Base-by-base conservation (phyloP, 1,140 invertebrate species). In the Sycophila sp. region DNA sequence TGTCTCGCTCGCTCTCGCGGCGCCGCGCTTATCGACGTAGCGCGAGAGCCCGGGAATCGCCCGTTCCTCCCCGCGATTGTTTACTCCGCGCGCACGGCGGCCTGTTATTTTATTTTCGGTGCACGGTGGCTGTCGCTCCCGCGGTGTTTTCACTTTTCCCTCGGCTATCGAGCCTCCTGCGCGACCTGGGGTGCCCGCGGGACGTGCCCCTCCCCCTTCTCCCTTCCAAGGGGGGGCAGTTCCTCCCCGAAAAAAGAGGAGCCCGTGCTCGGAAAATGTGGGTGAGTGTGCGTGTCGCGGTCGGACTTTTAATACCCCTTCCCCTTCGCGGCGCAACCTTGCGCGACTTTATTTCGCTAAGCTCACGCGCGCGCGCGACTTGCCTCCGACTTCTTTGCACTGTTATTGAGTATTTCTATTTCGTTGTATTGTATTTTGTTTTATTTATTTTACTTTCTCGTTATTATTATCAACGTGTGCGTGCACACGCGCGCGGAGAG, bases 311-410 rank as follows among this genome's bases (percentile, higher is more conserved):
- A 5, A 4, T 13, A 5, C 42, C 22, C 40, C 38, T 49, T 26
- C 28, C 10, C 24, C 3, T 30, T 28, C 11, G 32, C 28, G 42
- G 13, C 42, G 49, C 66, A 68, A 60, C 66, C 55, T 59, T 68
- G 55, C 66, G 42, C 66, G 66, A 68, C 32, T n/a, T n/a, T n/a
- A 68, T 60, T 68, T 68, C 40, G 22, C 47, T 19, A 47, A n/a
- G 19, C 45, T 51, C 6, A 22, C 28, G 32, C 40, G 17, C 59
- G 11, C 42, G 47, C 42, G 22, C 56, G n/a, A n/a, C n/a, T n/a
- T n/a, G n/a, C n/a, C n/a, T n/a, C n/a, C n/a, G n/a, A n/a, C n/a
- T n/a, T n/a, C n/a, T n/a, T n/a, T n/a, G n/a, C n/a, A n/a, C n/a
- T n/a, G n/a, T n/a, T n/a, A n/a, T n/a, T n/a, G n/a, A n/a, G n/a